Percentiles rank a stretch among this genome's conserved stretches.
These are phyloP conservation scores for Caradrina kadenii DNA, from an alignment of 2,888 invertebrate genomes.

Conservation along the genomic window DNA sequence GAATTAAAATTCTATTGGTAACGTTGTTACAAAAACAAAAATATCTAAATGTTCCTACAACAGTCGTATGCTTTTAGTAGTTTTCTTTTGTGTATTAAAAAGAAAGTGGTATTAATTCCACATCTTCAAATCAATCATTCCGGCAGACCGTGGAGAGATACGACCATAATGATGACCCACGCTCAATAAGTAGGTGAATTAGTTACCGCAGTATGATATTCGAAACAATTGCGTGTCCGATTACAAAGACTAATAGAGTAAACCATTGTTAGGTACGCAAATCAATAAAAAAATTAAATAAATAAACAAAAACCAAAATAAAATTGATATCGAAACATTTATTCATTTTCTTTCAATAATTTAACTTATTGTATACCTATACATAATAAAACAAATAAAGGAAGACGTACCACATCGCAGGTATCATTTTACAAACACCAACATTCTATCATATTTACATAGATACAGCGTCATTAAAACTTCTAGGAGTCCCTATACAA, in stretches of 20 bases:
- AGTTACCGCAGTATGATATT: slow-evolving; percentile 30
- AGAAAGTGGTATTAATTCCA: slow-evolving; percentile 8
- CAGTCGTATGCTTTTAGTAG: neutral
- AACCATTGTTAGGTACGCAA: neutral
- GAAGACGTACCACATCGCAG: slow-evolving; percentile 85
- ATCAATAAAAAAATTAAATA: no score
- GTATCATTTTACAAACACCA: slow-evolving; percentile 79
- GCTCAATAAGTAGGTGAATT: slow-evolving; percentile 14
- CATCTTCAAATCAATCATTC: slow-evolving; percentile 12
- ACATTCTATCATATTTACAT: slow-evolving; percentile 85
- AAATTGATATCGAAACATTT: slow-evolving; percentile 85
- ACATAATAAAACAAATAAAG: slow-evolving; percentile 87
- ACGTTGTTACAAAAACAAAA: no score
- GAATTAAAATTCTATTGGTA: no score
- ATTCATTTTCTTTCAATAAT: slow-evolving; percentile 89
- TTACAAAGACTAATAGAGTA: neutral
- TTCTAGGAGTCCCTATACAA: slow-evolving; percentile 43
- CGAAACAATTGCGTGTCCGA: slow-evolving; percentile 5
- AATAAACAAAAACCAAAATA: slow-evolving; percentile 24
- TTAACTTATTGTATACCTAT: slow-evolving; percentile 86
- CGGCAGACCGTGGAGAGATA: slow-evolving; percentile 20
- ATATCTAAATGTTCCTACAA: no score
- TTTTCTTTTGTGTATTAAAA: neutral
- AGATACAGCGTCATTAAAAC: slow-evolving; percentile 74
- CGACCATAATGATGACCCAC: slow-evolving; percentile 25